phyloP scores from a whole-genome alignment of 2,888 invertebrate species.

The Clepsis dumicolana region DNA sequence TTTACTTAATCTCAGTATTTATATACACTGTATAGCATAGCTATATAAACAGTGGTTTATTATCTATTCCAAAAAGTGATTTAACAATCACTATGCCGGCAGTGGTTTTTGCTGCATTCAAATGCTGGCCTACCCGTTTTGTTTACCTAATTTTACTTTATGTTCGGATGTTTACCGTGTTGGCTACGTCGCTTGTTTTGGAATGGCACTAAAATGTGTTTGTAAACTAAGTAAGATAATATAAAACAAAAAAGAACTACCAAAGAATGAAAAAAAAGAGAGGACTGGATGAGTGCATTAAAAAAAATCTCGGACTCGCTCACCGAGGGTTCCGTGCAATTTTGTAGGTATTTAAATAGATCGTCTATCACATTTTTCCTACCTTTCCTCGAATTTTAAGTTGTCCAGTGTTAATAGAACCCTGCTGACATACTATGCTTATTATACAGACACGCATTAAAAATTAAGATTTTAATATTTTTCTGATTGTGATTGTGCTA shows the following conservation, averaged over 20 bases:
- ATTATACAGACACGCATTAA: too few species aligned
- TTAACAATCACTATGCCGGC: neutral
- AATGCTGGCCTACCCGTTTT: conserved; percentile 31
- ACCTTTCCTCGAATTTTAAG: too few species aligned
- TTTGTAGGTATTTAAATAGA: too few species aligned
- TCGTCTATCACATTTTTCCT: too few species aligned
- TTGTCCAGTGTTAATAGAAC: too few species aligned
- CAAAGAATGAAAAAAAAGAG: neutral
- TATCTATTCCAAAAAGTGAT: neutral
- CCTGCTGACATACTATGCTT: too few species aligned
- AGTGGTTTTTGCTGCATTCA: conserved; percentile 7
- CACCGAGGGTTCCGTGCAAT: too few species aligned
- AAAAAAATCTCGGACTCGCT: neutral
- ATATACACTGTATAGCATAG: neutral
- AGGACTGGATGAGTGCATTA: neutral
- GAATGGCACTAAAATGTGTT: neutral
- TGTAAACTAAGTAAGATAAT: conserved; percentile 7
- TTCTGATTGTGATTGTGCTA: too few species aligned
- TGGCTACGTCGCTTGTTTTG: conserved; percentile 5
- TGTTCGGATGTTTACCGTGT: conserved; percentile 11
- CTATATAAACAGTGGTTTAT: neutral
- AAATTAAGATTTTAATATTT: too few species aligned
- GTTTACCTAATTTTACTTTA: conserved; percentile 12
- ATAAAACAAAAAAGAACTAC: neutral
- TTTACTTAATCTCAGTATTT: neutral